Evolutionary conservation across 2,888 invertebrate genomes (phyloP).

Genomic region (Stenodera caucasica): DNA sequence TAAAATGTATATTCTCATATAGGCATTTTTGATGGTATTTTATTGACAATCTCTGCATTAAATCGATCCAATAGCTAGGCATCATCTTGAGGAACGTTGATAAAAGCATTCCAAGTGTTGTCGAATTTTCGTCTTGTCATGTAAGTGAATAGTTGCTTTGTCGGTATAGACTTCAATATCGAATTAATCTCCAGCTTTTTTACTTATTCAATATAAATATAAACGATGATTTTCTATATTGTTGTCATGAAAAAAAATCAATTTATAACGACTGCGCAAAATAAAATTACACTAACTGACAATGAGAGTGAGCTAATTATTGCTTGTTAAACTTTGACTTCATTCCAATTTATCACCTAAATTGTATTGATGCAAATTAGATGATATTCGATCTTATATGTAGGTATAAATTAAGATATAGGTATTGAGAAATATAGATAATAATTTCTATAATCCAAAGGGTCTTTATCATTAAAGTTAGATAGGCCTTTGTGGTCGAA

Average conservation of each 20-base stretch:
- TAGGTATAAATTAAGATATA: no score
- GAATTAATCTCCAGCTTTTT: slow-evolving; percentile 1
- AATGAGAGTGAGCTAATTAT: background rate
- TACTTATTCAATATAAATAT: background rate
- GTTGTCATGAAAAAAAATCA: background rate
- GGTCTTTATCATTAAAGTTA: background rate
- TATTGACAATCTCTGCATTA: slow-evolving; percentile 18
- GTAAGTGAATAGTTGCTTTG: background rate
- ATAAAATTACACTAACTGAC: background rate
- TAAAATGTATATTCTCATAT: slow-evolving; percentile 11
- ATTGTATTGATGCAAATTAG: background rate
- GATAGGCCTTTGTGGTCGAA: background rate
- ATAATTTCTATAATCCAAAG: background rate
- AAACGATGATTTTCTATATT: background rate
- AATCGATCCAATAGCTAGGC: slow-evolving; percentile 24
- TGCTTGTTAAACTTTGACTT: slow-evolving; percentile 2
- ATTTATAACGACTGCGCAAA: background rate
- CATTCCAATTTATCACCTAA: background rate
- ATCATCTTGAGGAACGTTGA: slow-evolving; percentile 15
- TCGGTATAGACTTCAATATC: slow-evolving; percentile 1
- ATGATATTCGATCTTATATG: background rate
- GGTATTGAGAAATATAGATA: background rate
- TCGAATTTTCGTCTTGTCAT: slow-evolving; percentile 2
- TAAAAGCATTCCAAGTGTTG: slow-evolving; percentile 7
- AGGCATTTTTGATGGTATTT: slow-evolving; percentile 23